Conservation (phyloP, 2,888 invertebrate species). For the Branchipolynoe longqiensis region DNA sequence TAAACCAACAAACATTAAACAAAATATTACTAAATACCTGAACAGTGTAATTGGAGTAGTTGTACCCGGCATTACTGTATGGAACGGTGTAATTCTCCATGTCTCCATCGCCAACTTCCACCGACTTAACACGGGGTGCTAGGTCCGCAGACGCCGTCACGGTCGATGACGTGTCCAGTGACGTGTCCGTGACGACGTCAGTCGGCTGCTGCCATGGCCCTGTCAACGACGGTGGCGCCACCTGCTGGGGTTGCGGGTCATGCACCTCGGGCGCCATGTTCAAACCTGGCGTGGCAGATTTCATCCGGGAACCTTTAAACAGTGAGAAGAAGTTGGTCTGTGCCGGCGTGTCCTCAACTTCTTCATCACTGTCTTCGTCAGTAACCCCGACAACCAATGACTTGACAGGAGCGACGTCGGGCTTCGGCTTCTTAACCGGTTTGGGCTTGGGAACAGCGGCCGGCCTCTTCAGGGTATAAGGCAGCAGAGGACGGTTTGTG, state of each 20-base stretch:
- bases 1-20: too few species aligned
- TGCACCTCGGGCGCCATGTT: constrained; percentile 23
- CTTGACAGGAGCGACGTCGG: not conserved
- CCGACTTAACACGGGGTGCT: too few species aligned
- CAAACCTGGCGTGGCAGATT: not conserved
- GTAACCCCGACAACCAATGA: not conserved
- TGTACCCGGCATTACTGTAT: constrained; percentile 24
- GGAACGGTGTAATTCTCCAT: not conserved
- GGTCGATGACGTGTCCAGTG: too few species aligned
- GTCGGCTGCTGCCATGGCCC: constrained; percentile 25
- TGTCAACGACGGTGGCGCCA: not conserved
- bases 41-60: not conserved
- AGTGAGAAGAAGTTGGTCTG: constrained; percentile 40
- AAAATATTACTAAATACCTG: not conserved
- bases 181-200: not conserved
- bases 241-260: too few species aligned
- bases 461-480: constrained; percentile 71
- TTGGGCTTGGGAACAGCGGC: constrained; percentile 6
- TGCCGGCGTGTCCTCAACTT: not conserved
- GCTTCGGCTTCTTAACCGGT: not conserved
- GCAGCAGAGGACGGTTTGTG: constrained; percentile 73
- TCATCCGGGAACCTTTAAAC: not conserved
- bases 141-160: too few species aligned
- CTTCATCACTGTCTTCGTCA: constrained; percentile 46
- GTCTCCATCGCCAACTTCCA: too few species aligned